Evolutionary conservation across 2,888 invertebrate genomes (phyloP), one percentile per base, ranked within the genome.

Genomic region (Selenia dentaria): DNA sequence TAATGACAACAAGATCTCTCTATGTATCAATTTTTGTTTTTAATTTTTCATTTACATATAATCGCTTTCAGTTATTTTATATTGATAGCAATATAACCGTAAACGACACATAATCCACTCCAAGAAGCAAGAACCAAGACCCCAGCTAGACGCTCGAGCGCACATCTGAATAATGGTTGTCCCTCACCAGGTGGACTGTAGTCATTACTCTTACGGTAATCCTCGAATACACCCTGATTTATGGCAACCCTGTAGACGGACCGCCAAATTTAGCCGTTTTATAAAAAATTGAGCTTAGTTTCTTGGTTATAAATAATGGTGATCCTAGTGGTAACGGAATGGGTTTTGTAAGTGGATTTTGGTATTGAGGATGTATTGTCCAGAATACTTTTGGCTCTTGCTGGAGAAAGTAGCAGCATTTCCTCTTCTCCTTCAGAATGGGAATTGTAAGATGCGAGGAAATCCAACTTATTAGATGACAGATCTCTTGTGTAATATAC

Each of bases 171-270:
- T 54, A 51, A 54, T 53, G 52, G 48, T 42, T 47, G 51, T 45
- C 51, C 49, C 51, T 51, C 47, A 79, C 81, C 89, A 89, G 89
- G 89, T 90, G 88, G 87, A 89, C 86, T 79, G 63, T 62, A 82
- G 84, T 83, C 90, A 88, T 90, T 87, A 89, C 83, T 89, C 90
- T 87, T 82, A 73, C 69, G 71, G 89, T 90, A 90, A 90, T 89
- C 90, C 90, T 71, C 71, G 83, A 86, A 87, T 88, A 87, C 86
- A 83, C 78, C 73, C 75, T 79, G 87, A 89, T 89, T 89, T 89
- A 90, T 83, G 60, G 59, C 65, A 68, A 67, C 71, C 78, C 80
- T 70, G 63, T 74, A 85, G 81, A 83, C 83, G 80, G 83, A 85
- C 85, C 81, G 75, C 79, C 68, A 80, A 87, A 86, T 87, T 86